Conservation (phyloP, 23 tunicate species). For the Halocynthia roretzi region DNA sequence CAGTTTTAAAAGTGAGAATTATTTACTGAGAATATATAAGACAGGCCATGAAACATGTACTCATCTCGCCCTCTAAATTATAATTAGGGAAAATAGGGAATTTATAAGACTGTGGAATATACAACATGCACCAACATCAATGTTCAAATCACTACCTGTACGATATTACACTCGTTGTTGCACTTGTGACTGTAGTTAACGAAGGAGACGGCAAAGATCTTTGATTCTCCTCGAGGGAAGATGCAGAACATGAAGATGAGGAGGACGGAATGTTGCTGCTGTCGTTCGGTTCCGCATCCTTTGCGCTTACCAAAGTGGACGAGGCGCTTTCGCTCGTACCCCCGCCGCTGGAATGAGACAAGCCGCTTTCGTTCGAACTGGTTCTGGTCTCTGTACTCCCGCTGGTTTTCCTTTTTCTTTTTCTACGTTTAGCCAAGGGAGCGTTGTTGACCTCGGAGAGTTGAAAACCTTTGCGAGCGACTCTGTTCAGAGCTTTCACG, state of each 20-base stretch:
- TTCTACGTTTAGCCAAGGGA: conserved; percentile 66
- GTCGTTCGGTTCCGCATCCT: not conserved
- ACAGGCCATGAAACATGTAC: no score
- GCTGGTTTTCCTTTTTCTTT: conserved; percentile 40
- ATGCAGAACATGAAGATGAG: conserved; percentile 9
- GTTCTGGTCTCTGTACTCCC: conserved; percentile 52
- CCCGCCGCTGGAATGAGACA: conserved; percentile 16
- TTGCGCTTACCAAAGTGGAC: not conserved
- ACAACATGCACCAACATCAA: no score
- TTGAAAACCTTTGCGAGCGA: conserved; percentile 65
- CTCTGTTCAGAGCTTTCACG: conserved; percentile 57
- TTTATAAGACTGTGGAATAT: no score
- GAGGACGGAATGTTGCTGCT: not conserved
- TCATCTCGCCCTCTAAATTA: no score
- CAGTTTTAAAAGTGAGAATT: no score
- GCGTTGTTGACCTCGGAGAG: conserved; percentile 82
- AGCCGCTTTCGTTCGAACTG: conserved; percentile 29
- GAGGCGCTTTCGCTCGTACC: not conserved
- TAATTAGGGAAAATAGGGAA: no score
- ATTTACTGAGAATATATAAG: no score
- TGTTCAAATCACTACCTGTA: no score
- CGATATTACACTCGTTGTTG: no score
- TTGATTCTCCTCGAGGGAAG: conserved; percentile 1
- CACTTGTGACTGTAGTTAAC: no score
- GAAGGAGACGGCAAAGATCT: no score